These are phyloP conservation scores for Coleophora flavipennella DNA, from an alignment of 2,888 invertebrate genomes.

Conservation along the genomic window DNA sequence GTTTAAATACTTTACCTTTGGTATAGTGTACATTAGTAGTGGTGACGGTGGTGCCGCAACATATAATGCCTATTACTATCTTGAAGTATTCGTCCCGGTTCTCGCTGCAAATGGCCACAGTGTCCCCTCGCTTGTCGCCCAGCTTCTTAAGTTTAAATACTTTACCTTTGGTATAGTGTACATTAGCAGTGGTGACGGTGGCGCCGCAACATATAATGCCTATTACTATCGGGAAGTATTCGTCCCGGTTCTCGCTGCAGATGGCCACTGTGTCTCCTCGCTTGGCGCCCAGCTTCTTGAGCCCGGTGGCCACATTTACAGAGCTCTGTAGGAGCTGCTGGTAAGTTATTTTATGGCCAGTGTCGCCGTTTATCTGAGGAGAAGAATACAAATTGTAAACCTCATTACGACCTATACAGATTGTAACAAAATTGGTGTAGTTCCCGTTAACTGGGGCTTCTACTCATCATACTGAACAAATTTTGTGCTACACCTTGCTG, in stretches of 20 bases:
- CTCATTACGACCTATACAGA: no score
- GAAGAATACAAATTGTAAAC: no score
- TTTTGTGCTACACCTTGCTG: no score
- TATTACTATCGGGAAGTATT: slow-evolving; percentile 62
- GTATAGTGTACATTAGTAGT: slow-evolving; percentile 73
- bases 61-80: slow-evolving; percentile 59
- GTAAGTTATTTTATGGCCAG: slow-evolving; percentile 60
- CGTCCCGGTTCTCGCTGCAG: slow-evolving; percentile 74
- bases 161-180: slow-evolving; percentile 61
- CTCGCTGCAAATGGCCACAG: slow-evolving; percentile 71
- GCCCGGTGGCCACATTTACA: slow-evolving; percentile 60
- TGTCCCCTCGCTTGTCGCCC: slow-evolving; percentile 67
- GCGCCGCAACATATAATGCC: slow-evolving; percentile 68
- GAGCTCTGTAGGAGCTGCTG: slow-evolving; percentile 59
- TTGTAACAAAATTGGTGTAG: no score
- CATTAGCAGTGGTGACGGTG: slow-evolving; percentile 71
- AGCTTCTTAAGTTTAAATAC: no score
- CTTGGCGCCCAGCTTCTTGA: slow-evolving; percentile 53
- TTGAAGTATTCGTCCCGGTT: slow-evolving; percentile 71
- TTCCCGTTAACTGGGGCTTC: no score
- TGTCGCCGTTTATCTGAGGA: slow-evolving; percentile 67
- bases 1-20: slow-evolving; percentile 41
- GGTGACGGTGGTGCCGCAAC: slow-evolving; percentile 69
- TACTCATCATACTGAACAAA: no score
- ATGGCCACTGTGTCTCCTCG: slow-evolving; percentile 68